Evolutionary conservation across 2,888 invertebrate species (phyloP), one percentile per base, ranked within the genome.

Genomic region (Argyresthia goedartella): DNA sequence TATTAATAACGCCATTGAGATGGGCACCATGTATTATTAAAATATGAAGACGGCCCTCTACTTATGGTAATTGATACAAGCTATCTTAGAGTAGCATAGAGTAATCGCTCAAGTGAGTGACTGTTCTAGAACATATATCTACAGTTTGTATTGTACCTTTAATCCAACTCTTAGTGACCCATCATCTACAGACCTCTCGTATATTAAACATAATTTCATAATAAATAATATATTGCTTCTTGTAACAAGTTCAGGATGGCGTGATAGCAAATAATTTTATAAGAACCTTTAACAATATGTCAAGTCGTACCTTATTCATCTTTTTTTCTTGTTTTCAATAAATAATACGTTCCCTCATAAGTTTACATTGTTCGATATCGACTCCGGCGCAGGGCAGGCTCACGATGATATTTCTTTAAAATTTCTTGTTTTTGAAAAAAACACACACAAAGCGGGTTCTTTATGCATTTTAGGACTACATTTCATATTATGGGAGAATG

Each of bases 181-280:
- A 6, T 25, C 25, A 25, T 39, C 8, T 39, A 36, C 36, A 9
- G 39, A 39, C 9, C n/a, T n/a, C 8, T 39, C 39, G 1, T 6
- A 39, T 39, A 39, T n/a, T 8, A 11, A 39, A 39, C n/a, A 6
- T 39, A 39, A 39, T 25, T 25, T 25, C 25, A 25, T 25, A 25
- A 25, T 25, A 25, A 25, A 25, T 25, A 9, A 36, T 36, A 8
- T 36, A 70, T 76, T 71, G 71, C 76, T 73, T 73, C 76, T 76
- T 68, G 73, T 72, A 73, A 73, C 76, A 71, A 70, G 70, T 57
- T 63, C 61, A 62, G 75, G 71, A 74, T 84, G 78, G 84, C 82
- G 81, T 84, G 82, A 84, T 82, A 81, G 81, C 81, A 81, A 85
- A 82, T 84, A 84, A 85, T 82, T 82, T 84, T 80, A 82, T 82